These are phyloP conservation scores for Melipona beecheii DNA, from an alignment of 2,888 invertebrate genomes.

Conservation along the genomic window DNA sequence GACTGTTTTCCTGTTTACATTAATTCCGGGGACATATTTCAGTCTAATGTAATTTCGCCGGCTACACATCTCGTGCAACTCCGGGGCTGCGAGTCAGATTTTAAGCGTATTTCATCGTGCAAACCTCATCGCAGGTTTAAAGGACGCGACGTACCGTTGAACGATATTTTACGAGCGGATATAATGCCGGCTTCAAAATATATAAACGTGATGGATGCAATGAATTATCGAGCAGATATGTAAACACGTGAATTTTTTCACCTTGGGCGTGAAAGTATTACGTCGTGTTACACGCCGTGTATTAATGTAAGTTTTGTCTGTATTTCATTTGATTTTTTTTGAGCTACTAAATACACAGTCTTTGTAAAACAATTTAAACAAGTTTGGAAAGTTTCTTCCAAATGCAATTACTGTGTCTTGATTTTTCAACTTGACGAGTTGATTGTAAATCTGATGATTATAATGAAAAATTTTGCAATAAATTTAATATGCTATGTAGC, in stretches of 20 bases:
- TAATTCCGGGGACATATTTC: conserved; percentile 9
- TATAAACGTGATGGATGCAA: neutral
- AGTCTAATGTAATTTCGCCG: conserved; percentile 1
- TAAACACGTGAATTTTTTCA: neutral
- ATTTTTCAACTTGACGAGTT: no score
- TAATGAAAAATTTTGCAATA: neutral
- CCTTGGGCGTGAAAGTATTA: neutral
- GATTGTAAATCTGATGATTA: neutral
- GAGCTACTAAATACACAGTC: neutral
- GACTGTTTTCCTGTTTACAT: conserved; percentile 4
- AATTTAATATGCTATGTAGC: neutral
- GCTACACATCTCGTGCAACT: neutral
- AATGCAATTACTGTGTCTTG: neutral
- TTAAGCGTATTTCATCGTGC: conserved; percentile 9
- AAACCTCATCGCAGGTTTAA: neutral
- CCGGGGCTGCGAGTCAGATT: neutral
- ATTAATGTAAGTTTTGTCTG: neutral
- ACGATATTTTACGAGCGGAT: neutral
- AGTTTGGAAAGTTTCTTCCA: neutral
- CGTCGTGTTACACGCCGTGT: neutral
- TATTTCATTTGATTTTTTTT: neutral
- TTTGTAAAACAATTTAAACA: neutral
- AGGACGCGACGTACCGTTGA: neutral
- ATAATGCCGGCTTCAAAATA: neutral
- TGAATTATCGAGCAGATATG: neutral